These are phyloP conservation scores for Tamandua tetradactyla DNA, from an alignment of 2,797 vertebrate genomes.

Conservation along the genomic window DNA sequence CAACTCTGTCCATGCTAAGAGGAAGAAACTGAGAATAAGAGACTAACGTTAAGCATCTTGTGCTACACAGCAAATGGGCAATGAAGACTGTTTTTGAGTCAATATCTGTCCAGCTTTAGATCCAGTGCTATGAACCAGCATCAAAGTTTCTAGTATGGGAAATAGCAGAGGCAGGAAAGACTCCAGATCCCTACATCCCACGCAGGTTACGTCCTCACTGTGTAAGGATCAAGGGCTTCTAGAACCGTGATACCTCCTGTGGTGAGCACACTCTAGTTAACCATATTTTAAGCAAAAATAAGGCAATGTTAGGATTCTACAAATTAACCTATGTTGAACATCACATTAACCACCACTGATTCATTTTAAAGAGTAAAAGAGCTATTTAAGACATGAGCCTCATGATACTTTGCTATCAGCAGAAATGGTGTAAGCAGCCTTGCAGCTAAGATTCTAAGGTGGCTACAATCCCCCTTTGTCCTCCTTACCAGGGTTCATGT, in stretches of 20 bases:
- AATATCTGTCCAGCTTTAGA: background rate
- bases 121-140: background rate
- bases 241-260: background rate
- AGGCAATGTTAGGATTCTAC: background rate
- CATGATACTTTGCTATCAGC: background rate
- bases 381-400: background rate
- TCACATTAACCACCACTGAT: background rate
- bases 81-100: background rate
- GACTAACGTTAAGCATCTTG: background rate
- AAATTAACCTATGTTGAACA: background rate
- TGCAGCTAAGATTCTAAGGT: background rate
- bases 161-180: background rate
- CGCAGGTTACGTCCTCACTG: background rate
- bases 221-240: background rate
- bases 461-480: no score
- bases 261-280: background rate
- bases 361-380: background rate
- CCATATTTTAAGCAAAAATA: background rate
- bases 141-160: background rate
- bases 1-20: background rate
- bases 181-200: accelerated
- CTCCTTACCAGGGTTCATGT: background rate
- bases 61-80: accelerated
- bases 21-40: background rate
- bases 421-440: background rate